These are phyloP conservation scores for Lasioglossum leucozonium DNA, from an alignment of 2,888 invertebrate species.

Conservation along the genomic window DNA sequence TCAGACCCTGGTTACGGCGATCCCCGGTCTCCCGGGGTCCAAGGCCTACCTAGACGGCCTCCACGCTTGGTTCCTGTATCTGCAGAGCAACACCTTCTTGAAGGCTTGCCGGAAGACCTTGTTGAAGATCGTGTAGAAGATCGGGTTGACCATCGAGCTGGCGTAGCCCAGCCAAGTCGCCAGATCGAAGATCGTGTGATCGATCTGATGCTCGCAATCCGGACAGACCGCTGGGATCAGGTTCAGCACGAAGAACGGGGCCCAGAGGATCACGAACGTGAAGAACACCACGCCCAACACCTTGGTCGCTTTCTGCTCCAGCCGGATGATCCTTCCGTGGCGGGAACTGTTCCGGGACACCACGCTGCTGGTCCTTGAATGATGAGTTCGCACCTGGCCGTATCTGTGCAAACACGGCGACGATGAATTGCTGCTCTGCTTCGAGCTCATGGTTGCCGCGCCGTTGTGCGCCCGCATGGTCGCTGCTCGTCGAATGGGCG, in stretches of 20 bases:
- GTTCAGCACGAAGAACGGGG: conserved; percentile 97
- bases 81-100: conserved; percentile 93
- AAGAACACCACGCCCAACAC: conserved; percentile 97
- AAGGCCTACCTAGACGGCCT: conserved; percentile 86
- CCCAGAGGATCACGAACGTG: conserved; percentile 97
- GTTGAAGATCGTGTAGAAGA: conserved; percentile 98
- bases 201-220: conserved; percentile 91
- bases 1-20: conserved; percentile 74
- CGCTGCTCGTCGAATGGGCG: conserved; percentile 87
- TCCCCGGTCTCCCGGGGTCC: conserved; percentile 74
- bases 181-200: conserved; percentile 93
- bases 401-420: conserved; percentile 86
- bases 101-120: conserved; percentile 96
- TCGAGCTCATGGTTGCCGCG: conserved; percentile 77
- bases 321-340: conserved; percentile 92
- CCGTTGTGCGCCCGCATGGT: conserved; percentile 87
- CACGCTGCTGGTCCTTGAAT: conserved; percentile 92
- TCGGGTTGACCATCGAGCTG: conserved; percentile 97
- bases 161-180: conserved; percentile 97
- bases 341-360: conserved; percentile 92
- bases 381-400: conserved; percentile 89
- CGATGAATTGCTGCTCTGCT: conserved; percentile 83
- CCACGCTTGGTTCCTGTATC: conserved; percentile 88
- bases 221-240: conserved; percentile 93
- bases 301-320: conserved; percentile 98